Evolutionary conservation across 1,140 invertebrate genomes (phyloP).

Genomic region (Riptortus pedestris): DNA sequence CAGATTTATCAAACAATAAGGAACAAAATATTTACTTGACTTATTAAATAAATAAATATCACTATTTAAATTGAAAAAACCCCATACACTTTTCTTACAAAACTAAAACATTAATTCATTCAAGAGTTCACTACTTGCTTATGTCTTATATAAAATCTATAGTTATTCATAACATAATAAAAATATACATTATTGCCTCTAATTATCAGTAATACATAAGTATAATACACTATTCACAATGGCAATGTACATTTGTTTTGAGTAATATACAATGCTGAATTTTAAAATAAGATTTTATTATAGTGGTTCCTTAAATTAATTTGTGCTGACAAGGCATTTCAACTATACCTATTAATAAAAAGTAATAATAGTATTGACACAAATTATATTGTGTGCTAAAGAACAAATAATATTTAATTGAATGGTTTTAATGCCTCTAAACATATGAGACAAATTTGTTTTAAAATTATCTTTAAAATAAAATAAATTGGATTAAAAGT

Average conservation of each 20-base stretch:
- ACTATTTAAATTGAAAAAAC: too few relatives aligned
- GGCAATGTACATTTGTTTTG: slow-evolving; percentile 4
- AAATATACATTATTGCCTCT: slow-evolving; percentile 19
- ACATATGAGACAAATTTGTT: too few relatives aligned
- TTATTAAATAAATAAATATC: too few relatives aligned
- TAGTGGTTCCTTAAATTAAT: slow-evolving; percentile 11
- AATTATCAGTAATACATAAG: slow-evolving; percentile 3
- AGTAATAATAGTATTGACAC: neutral
- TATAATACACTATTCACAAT: slow-evolving; percentile 10
- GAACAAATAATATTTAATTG: too few relatives aligned
- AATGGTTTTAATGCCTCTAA: too few relatives aligned
- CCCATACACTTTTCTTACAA: too few relatives aligned
- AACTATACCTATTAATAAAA: neutral
- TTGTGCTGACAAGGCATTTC: slow-evolving; percentile 11
- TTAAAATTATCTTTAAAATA: too few relatives aligned
- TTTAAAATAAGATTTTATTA: neutral
- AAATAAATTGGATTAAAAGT: too few relatives aligned
- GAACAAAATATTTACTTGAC: too few relatives aligned
- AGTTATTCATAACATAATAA: slow-evolving; percentile 11
- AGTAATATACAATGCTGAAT: slow-evolving; percentile 1
- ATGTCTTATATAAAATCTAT: slow-evolving; percentile 16
- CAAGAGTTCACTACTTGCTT: neutral
- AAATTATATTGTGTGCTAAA: too few relatives aligned
- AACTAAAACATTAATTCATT: too few relatives aligned
- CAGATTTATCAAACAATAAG: too few relatives aligned